Evolutionary conservation across 2,113 vertebrate genomes (phyloP).

Genomic region (Bettongia penicillata): DNA sequence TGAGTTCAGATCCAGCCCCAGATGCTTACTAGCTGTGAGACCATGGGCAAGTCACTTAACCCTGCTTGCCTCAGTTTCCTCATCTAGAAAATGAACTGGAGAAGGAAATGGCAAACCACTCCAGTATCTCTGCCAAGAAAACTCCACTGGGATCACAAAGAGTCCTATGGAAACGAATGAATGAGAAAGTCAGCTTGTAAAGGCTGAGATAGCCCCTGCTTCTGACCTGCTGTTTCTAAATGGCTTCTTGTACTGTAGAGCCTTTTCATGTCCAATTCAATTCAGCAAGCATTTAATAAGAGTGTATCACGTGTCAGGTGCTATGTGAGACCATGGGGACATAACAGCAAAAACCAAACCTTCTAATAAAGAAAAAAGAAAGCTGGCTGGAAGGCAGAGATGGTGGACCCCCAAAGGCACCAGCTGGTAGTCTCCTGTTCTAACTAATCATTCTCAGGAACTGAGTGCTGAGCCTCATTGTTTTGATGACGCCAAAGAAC

Average conservation of each 20-base stretch:
- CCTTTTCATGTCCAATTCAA: too few species aligned
- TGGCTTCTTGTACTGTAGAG: too few species aligned
- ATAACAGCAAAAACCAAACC: too few species aligned
- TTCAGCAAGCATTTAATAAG: too few species aligned
- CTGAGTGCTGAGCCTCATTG: background rate
- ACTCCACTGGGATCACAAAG: too few species aligned
- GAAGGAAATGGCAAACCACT: background rate
- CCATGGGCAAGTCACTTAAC: background rate
- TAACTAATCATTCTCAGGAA: background rate
- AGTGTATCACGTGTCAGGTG: too few species aligned
- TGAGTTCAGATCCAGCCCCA: background rate
- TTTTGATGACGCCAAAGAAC: background rate
- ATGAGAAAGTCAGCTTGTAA: too few species aligned
- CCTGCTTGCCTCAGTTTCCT: background rate
- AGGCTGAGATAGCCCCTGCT: too few species aligned
- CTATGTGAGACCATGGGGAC: too few species aligned
- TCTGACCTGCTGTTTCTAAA: too few species aligned
- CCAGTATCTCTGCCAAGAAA: too few species aligned
- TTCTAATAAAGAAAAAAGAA: background rate
- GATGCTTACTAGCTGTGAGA: background rate
- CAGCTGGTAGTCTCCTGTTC: background rate
- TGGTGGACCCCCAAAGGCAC: background rate
- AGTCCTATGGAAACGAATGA: too few species aligned
- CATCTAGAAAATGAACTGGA: background rate
- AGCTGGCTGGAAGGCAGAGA: background rate